A percentile compares a stretch with the other conserved stretches of the same genome.
Evolutionary conservation across 1,140 invertebrate genomes (phyloP).

Genomic region (Nasonia longicornis): DNA sequence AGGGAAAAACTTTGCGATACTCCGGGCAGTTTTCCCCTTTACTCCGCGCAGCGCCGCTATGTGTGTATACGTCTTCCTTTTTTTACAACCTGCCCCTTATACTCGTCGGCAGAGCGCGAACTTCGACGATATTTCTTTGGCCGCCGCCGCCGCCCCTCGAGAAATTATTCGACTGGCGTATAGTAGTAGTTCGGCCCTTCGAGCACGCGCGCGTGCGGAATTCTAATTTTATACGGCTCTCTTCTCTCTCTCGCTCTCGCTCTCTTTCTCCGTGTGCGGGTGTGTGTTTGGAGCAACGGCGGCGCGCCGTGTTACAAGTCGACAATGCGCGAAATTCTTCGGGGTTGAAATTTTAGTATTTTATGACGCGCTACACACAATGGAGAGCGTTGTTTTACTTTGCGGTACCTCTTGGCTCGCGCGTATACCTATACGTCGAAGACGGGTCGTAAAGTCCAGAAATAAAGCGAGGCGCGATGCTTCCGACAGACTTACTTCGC

Average conservation of each 20-base stretch:
- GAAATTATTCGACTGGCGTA: constrained; percentile 30
- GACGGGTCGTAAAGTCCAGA: neutral
- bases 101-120: neutral
- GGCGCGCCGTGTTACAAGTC: neutral
- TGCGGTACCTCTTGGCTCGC: neutral
- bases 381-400: neutral
- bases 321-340: constrained; percentile 1
- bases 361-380: neutral
- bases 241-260: neutral
- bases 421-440: neutral
- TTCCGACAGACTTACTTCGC: neutral
- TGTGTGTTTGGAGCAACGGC: neutral
- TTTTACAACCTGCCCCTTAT: constrained; percentile 20
- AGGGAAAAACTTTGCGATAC: constrained; percentile 20
- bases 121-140: constrained; percentile 32
- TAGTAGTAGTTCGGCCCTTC: constrained; percentile 16
- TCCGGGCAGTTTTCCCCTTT: constrained; percentile 2
- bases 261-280: neutral
- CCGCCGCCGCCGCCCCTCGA: neutral
- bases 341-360: constrained; percentile 3
- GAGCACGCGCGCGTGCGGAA: neutral
- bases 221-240: constrained; percentile 31
- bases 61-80: neutral
- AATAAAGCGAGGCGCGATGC: neutral
- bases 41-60: neutral